phyloP scores from a whole-genome alignment of 1,140 invertebrate species.

The Orchesella cincta region DNA sequence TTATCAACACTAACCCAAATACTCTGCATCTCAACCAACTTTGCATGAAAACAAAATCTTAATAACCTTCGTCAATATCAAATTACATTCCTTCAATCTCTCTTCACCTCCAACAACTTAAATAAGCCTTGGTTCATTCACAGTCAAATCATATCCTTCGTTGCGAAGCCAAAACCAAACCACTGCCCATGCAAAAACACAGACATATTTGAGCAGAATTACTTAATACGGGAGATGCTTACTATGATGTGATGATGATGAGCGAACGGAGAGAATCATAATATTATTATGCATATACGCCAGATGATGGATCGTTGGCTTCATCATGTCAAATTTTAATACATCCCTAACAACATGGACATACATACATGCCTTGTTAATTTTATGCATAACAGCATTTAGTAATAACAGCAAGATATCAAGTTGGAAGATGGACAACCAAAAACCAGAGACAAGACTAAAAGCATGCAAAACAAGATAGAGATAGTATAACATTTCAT shows the following conservation, averaged over 20 bases:
- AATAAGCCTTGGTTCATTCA: no score
- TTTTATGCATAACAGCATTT: neutral
- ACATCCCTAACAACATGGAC: neutral
- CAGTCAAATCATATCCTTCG: neutral
- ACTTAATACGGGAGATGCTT: neutral
- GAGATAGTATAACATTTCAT: neutral
- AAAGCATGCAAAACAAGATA: neutral
- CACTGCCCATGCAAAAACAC: neutral
- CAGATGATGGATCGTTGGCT: neutral
- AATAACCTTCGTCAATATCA: no score
- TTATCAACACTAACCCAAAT: no score
- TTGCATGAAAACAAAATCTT: no score
- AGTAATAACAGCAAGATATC: no score
- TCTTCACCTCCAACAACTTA: no score
- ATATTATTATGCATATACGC: neutral
- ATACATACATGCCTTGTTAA: neutral
- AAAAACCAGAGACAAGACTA: neutral
- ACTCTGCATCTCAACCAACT: no score
- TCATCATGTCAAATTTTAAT: neutral
- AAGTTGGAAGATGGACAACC: neutral
- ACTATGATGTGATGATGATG: neutral
- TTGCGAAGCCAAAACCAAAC: neutral
- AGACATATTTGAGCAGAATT: neutral
- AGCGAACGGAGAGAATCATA: neutral
- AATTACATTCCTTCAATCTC: no score